A percentile compares a stretch with the other conserved stretches of the same genome.
Conservation (phyloP, 2,888 invertebrate genomes). For the Apotomis capreana region DNA sequence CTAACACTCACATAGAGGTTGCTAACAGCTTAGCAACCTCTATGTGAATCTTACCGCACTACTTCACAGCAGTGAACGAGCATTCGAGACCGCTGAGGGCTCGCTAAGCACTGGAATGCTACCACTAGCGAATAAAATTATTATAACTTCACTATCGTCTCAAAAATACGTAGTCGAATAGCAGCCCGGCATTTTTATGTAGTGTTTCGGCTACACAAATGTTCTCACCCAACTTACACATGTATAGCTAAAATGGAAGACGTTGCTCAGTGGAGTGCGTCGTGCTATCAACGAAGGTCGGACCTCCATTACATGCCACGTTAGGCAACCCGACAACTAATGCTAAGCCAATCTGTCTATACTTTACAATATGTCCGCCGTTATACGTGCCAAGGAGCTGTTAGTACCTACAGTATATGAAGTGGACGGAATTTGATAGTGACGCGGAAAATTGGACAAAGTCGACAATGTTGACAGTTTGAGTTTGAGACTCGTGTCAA, state of each 20-base stretch:
- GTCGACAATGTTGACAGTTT: too few relatives aligned
- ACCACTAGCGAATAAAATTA: too few relatives aligned
- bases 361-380: constrained; percentile 8
- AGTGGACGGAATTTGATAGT: constrained; percentile 24
- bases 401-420: constrained; percentile 23
- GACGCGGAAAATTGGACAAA: constrained; percentile 26
- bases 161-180: too few relatives aligned
- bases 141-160: too few relatives aligned
- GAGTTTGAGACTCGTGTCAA: too few relatives aligned
- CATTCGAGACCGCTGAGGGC: too few relatives aligned
- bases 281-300: constrained; percentile 37
- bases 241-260: constrained; percentile 10
- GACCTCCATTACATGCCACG: constrained; percentile 49
- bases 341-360: constrained; percentile 29
- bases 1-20: too few relatives aligned
- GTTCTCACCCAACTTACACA: not conserved
- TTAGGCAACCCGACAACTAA: constrained; percentile 42
- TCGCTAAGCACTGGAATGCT: too few relatives aligned
- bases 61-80: too few relatives aligned
- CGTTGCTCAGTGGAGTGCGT: constrained; percentile 33
- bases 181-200: too few relatives aligned
- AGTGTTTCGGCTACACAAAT: not conserved
- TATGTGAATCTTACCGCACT: too few relatives aligned
- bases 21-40: too few relatives aligned
- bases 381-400: constrained; percentile 17